A percentile compares a stretch with the other conserved stretches of the same genome.
Evolutionary conservation across 1,140 invertebrate species (phyloP).

Genomic region (Bombus waltoni): DNA sequence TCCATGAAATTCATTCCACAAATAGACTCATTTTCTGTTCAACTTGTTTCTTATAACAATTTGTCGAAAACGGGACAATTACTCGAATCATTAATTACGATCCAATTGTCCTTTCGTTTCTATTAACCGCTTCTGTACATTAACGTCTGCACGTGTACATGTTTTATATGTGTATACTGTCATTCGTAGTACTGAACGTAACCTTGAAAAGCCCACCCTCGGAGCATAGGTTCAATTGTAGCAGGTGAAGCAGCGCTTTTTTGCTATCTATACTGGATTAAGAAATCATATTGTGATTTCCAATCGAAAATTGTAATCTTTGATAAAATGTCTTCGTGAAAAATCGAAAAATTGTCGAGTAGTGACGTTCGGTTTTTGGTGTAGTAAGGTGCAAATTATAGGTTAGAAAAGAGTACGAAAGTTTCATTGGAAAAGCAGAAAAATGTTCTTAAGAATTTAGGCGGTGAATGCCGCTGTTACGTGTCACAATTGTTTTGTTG

Average conservation of each 20-base stretch:
- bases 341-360: not conserved
- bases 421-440: not conserved
- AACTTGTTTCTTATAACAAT: not conserved
- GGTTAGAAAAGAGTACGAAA: constrained; percentile 1
- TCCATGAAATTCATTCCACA: constrained; percentile 27
- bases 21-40: constrained; percentile 33
- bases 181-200: constrained; percentile 58
- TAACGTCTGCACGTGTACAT: constrained; percentile 21
- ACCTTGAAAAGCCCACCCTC: constrained; percentile 80
- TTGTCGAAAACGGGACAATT: not conserved
- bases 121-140: not conserved
- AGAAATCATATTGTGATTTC: not conserved
- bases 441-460: constrained; percentile 30
- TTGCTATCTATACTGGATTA: not conserved
- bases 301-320: not conserved
- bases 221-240: constrained; percentile 68
- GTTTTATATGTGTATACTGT: constrained; percentile 39
- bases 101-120: not conserved
- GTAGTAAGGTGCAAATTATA: constrained; percentile 45
- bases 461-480: constrained; percentile 36
- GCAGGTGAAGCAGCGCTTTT: constrained; percentile 56
- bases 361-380: constrained; percentile 11
- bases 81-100: not conserved
- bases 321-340: constrained; percentile 53
- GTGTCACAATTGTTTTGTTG: not conserved